Conservation (phyloP, 2,113 vertebrate genomes). For the Strix uralensis region DNA sequence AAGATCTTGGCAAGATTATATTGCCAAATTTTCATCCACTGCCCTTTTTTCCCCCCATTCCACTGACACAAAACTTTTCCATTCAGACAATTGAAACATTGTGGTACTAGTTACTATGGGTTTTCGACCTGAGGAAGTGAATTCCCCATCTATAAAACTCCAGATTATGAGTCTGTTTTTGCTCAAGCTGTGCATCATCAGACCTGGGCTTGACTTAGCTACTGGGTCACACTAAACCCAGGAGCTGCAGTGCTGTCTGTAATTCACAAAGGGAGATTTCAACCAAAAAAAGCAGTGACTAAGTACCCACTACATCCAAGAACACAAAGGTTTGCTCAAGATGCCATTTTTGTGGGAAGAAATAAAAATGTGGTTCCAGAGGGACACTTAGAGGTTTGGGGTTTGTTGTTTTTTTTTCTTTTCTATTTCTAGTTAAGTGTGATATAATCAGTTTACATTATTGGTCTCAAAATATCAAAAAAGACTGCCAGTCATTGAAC, state of each 20-base stretch:
- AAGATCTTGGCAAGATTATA: neutral
- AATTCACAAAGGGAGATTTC: neutral
- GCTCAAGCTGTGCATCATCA: neutral
- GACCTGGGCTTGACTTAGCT: neutral
- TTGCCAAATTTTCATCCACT: neutral
- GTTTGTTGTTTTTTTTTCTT: neutral
- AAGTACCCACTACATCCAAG: neutral
- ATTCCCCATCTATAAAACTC: neutral
- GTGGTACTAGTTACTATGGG: neutral
- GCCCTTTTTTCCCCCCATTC: rapidly evolving
- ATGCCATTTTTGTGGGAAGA: neutral
- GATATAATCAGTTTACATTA: neutral
- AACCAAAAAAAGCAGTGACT: neutral
- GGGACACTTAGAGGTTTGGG: rapidly evolving
- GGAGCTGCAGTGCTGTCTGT: neutral
- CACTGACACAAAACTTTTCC: neutral
- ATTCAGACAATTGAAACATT: neutral
- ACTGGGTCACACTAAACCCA: neutral
- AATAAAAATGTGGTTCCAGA: neutral
- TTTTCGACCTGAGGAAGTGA: neutral
- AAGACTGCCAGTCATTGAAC: neutral
- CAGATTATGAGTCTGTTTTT: neutral
- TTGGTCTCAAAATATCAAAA: neutral
- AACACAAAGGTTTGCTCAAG: neutral
- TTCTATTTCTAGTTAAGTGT: neutral